Evolutionary conservation across 2,797 vertebrate species (phyloP).

Genomic region (Loriculus beryllinus): DNA sequence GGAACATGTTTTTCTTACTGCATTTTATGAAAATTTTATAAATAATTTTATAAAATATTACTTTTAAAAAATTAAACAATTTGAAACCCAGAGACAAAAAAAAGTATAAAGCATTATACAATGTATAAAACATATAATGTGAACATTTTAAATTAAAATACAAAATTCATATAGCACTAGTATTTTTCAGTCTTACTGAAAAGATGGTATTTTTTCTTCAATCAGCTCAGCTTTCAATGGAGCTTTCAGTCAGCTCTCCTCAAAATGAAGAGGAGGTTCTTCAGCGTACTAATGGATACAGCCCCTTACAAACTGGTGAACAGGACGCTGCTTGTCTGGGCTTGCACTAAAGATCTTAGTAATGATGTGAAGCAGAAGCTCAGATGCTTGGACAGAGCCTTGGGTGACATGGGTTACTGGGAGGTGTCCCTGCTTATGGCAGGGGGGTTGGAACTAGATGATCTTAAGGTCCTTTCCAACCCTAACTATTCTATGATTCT

Average conservation of each 20-base stretch:
- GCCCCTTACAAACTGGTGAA: neutral
- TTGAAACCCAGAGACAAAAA: neutral
- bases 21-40: neutral
- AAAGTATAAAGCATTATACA: neutral
- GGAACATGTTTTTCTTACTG: neutral
- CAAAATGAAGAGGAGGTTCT: neutral
- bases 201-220: neutral
- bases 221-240: neutral
- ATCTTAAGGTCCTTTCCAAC: no score
- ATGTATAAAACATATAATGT: neutral
- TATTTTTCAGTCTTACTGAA: neutral
- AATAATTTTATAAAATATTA: neutral
- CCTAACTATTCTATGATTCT: no score
- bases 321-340: neutral
- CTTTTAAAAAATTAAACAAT: neutral
- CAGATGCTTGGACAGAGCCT: no score
- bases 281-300: neutral
- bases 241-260: neutral
- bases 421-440: no score
- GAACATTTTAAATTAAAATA: neutral
- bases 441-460: no score
- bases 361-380: neutral
- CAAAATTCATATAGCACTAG: neutral
- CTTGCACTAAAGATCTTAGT: neutral
- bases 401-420: no score